Conservation (phyloP, 1,140 invertebrate species). For the Drosophila orosa region DNA sequence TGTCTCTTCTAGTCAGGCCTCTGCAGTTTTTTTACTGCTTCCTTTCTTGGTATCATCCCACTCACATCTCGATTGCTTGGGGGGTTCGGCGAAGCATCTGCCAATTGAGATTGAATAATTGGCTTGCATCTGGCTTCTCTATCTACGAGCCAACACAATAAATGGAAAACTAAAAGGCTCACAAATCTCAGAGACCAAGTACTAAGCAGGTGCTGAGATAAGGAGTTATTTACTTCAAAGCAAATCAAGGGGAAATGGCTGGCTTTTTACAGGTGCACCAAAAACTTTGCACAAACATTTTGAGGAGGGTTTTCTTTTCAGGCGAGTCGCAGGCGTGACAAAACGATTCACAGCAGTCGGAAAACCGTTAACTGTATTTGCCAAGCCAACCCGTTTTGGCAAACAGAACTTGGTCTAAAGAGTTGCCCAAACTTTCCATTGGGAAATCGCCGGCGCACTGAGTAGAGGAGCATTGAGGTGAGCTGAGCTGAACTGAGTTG, state of each 20-base stretch:
- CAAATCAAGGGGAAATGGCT: conserved; percentile 1
- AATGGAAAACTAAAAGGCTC: conserved; percentile 30
- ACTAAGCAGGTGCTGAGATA: conserved; percentile 20
- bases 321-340: conserved; percentile 29
- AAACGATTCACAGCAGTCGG: conserved; percentile 30
- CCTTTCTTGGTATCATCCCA: conserved; percentile 11
- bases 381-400: conserved; percentile 42
- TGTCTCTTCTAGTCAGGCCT: no score
- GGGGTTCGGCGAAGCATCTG: conserved; percentile 16
- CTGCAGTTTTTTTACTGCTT: not conserved
- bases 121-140: conserved; percentile 6
- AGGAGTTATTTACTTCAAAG: conserved; percentile 11
- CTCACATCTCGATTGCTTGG: conserved; percentile 10
- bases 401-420: conserved; percentile 43
- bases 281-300: conserved; percentile 32
- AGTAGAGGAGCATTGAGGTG: not conserved
- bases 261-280: conserved; percentile 13
- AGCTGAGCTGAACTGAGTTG: not conserved
- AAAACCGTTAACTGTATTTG: conserved; percentile 37
- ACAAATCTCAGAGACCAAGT: conserved; percentile 22
- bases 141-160: not conserved
- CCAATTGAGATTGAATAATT: conserved; percentile 36
- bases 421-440: conserved; percentile 48
- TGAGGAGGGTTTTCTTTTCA: conserved; percentile 19
- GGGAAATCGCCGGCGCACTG: conserved; percentile 22